phyloP scores from a whole-genome alignment of 2,888 invertebrate genomes.

The Pollenia griseotomentosa region DNA sequence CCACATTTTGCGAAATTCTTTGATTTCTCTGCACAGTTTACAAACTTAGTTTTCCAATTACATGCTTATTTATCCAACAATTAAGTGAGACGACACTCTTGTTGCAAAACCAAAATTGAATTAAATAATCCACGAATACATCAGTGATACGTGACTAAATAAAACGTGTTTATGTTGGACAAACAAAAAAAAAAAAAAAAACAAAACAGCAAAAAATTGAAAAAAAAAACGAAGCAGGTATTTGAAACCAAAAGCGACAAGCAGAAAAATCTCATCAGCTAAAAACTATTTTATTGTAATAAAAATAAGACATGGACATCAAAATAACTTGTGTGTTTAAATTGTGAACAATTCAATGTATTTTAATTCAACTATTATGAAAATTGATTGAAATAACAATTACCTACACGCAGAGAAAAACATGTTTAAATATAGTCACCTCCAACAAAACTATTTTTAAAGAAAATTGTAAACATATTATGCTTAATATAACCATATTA shows the following conservation, averaged over 20 bases:
- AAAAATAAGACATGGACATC: background rate
- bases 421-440: no score
- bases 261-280: background rate
- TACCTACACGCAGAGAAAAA: no score
- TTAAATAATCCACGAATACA: conserved; percentile 3
- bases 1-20: no score
- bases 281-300: background rate
- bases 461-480: no score
- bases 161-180: background rate
- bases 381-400: no score
- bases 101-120: background rate
- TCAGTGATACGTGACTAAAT: background rate
- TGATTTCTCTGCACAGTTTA: no score
- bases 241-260: background rate
- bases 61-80: background rate
- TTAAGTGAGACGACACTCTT: background rate
- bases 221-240: background rate
- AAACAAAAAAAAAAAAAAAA: background rate
- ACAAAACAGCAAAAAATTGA: background rate
- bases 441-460: no score
- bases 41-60: background rate
- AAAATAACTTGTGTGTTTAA: background rate
- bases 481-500: no score
- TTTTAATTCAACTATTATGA: no score
- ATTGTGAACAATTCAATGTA: background rate